Base-by-base conservation (phyloP, 2,888 invertebrate species). In the Eupithecia subumbrata region DNA sequence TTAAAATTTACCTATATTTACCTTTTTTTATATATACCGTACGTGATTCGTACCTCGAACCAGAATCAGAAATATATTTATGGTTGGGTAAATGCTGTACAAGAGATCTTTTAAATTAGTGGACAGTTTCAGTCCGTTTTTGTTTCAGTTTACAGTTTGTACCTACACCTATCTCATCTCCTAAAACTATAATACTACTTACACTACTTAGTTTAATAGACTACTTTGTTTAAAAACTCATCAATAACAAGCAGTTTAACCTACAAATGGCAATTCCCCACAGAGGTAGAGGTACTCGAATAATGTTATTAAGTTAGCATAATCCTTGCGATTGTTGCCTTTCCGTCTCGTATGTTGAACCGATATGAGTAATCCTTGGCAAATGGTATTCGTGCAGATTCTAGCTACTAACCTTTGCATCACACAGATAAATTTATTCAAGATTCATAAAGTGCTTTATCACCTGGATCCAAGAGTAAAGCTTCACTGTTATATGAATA, bases 211-310 rank as follows among this genome's bases (percentile, higher is more conserved):
- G 12, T 48, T 7, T n/a, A n/a, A 48, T n/a, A 48, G 5, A 56
- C 52, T 18, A 52, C n/a, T 52, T 52, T n/a, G 11, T 52, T n/a
- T 52, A n/a, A 9, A 52, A n/a, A n/a, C n/a, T 56, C n/a, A 18
- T 37, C 66, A 9, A n/a, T 66, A 18, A 56, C 18, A 37, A 37
- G 34, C 66, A 40, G 40, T 40, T 40, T 67, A 40, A 67, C 18
- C 22, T 67, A 67, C 40, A 67, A 40, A 40, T 67, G 40, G 40
- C 40, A 40, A 67, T 67, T 40, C n/a, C 66, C 66, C n/a, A 12
- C 66, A 22, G 22, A 18, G 66, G 66, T 34, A 64, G 18, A 37
- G 66, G 66, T 67, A 40, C 40, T 40, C 40, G 0, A 22, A n/a
- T n/a, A 18, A 40, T 40, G 40, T 40, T 67, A 67, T 67, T 67